These are phyloP conservation scores for Erpornis zantholeuca DNA, from an alignment of 2,113 vertebrate species.

Conservation along the genomic window DNA sequence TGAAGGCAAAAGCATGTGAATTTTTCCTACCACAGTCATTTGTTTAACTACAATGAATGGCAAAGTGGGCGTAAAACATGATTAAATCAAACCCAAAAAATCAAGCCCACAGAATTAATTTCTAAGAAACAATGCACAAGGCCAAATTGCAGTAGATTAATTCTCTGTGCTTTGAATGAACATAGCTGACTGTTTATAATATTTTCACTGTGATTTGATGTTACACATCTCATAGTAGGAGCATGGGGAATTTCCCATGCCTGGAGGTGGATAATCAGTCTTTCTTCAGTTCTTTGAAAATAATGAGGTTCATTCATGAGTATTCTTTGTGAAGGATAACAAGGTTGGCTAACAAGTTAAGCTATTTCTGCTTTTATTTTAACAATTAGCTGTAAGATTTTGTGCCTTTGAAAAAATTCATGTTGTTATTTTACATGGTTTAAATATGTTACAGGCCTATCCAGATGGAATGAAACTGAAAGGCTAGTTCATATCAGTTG, in stretches of 20 bases:
- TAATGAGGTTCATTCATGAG: not conserved
- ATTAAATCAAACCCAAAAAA: not conserved
- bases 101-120: slow-evolving; percentile 24
- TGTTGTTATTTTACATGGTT: not conserved
- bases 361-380: not conserved
- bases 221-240: not conserved
- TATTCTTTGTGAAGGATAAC: not conserved
- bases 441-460: not conserved
- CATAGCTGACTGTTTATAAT: not conserved
- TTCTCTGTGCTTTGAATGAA: slow-evolving; percentile 17
- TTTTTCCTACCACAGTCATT: slow-evolving; percentile 4
- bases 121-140: not conserved
- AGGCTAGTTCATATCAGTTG: not conserved
- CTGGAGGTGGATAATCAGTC: slow-evolving; percentile 10
- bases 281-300: slow-evolving; percentile 6
- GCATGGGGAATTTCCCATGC: not conserved
- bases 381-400: not conserved
- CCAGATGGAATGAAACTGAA: not conserved
- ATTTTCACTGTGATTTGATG: not conserved
- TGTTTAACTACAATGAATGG: slow-evolving; percentile 17
- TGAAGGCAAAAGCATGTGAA: not conserved
- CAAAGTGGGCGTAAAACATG: slow-evolving; percentile 36
- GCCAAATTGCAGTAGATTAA: not conserved
- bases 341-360: not conserved
- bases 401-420: not conserved